These are phyloP conservation scores for Hydrochoerus hydrochaeris DNA, from an alignment of 2,113 vertebrate genomes.

Conservation along the genomic window DNA sequence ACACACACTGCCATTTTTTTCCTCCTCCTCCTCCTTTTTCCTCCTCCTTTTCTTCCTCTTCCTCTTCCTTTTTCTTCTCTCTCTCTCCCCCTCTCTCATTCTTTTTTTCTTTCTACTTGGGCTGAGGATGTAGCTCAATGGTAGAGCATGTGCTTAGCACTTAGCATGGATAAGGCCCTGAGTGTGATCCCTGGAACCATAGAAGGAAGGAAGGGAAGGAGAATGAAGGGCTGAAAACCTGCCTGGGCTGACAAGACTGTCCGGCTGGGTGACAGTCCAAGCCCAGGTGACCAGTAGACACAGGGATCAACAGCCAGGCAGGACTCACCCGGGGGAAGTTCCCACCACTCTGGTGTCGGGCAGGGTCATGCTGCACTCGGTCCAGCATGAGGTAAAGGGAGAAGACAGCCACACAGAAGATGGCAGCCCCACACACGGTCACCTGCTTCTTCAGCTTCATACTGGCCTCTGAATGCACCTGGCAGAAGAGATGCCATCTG, in stretches of 20 bases:
- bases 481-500: neutral
- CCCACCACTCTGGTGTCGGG: slow-evolving; percentile 92
- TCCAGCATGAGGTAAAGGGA: slow-evolving; percentile 99
- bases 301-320: neutral
- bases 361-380: slow-evolving; percentile 96
- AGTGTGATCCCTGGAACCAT: neutral
- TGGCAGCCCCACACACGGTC: slow-evolving; percentile 97
- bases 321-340: slow-evolving; percentile 96
- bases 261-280: neutral
- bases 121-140: neutral
- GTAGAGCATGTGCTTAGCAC: neutral
- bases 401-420: slow-evolving; percentile 99
- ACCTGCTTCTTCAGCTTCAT: slow-evolving; percentile 99
- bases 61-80: too few relatives aligned
- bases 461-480: slow-evolving; percentile 65
- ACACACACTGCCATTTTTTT: neutral
- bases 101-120: neutral
- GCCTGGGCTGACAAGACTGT: neutral
- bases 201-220: neutral
- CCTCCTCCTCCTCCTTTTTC: neutral
- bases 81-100: neutral
- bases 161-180: neutral
- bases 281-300: neutral
- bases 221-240: neutral
- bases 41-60: too few relatives aligned